Evolutionary conservation across 2,888 invertebrate genomes (phyloP).

Genomic region (Nephrotoma appendiculata): DNA sequence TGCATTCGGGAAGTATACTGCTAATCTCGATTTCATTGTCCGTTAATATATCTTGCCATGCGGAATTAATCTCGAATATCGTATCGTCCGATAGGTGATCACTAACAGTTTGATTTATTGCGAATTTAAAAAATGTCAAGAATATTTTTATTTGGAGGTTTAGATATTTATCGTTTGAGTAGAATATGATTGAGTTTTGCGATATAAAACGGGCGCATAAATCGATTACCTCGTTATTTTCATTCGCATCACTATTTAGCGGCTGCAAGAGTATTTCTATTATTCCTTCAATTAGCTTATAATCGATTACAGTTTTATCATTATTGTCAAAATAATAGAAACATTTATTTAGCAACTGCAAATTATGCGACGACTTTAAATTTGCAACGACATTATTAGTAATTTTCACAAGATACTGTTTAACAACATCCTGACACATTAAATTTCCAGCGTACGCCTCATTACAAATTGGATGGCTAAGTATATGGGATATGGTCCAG

Average conservation of each 20-base stretch:
- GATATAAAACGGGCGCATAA: constrained; percentile 37
- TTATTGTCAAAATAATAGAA: constrained; percentile 28
- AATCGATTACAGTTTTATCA: constrained; percentile 26
- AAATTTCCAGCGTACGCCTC: constrained; percentile 25
- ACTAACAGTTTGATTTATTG: constrained; percentile 26
- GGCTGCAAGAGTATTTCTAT: constrained; percentile 23
- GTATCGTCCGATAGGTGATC: constrained; percentile 33
- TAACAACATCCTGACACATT: constrained; percentile 20
- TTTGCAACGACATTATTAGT: constrained; percentile 21
- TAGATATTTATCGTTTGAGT: constrained; percentile 30
- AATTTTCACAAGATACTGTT: constrained; percentile 20
- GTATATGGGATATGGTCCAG: constrained; percentile 24
- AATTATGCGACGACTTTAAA: constrained; percentile 20
- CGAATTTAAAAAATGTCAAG: constrained; percentile 34
- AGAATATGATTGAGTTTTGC: constrained; percentile 36
- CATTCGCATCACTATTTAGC: constrained; percentile 15
- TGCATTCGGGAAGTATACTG: constrained; percentile 8
- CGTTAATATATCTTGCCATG: constrained; percentile 41
- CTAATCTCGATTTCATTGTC: constrained; percentile 24
- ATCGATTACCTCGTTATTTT: constrained; percentile 27
- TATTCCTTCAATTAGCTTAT: constrained; percentile 24
- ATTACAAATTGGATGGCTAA: constrained; percentile 27
- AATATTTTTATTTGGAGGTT: constrained; percentile 32
- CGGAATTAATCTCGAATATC: constrained; percentile 39
- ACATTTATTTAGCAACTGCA: constrained; percentile 29